Base-by-base conservation (phyloP, 2,888 invertebrate genomes). In the Mesodorylaimus sp. region DNA sequence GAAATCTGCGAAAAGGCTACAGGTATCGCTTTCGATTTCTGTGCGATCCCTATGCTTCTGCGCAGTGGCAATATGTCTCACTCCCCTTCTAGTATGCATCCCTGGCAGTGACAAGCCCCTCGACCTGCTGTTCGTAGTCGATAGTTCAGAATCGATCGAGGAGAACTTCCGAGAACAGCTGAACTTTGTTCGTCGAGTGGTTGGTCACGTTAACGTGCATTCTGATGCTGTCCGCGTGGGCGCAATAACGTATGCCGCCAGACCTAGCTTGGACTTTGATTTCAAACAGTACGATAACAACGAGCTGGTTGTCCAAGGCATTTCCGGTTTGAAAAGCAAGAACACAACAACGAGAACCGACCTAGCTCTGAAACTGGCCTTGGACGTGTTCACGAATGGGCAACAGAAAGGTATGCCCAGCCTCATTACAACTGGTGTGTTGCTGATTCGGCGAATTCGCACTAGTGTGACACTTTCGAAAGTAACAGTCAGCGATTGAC, bases 1-100 rank as follows among this genome's bases (percentile, higher is more conserved):
- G 63, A 63, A 52, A 58, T 63, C 26, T 63, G 62, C 50, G 62
- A 62, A 50, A 57, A 58, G 47, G 57, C 57, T 21, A 61, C 62
- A n/a, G 52, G 60, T 59, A 26, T n/a, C n/a, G n/a, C n/a, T n/a
- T n/a, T n/a, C n/a, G n/a, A n/a, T n/a, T n/a, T n/a, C n/a, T n/a
- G n/a, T 19, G 7, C 16, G 21, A 41, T 41, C 10, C 7, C 21
- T 21, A 7, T 7, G 10, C 7, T 10, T 41, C 41, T 41, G 41
- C 5, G 21, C 7, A 41, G 41, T 41, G 7, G 36, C 10, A 36
- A 36, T n/a, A n/a, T n/a, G n/a, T n/a, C n/a, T n/a, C n/a, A n/a
- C n/a, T n/a, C n/a, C n/a, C 45, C 52, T 45, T 46, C 38, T 42
- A 61, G 61, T 55, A 21, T 62, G 62, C 53, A 52, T 62, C 25